Evolutionary conservation across 2,113 vertebrate genomes (phyloP), one percentile per base, ranked within the genome.

Genomic region (Platysteira castanea): DNA sequence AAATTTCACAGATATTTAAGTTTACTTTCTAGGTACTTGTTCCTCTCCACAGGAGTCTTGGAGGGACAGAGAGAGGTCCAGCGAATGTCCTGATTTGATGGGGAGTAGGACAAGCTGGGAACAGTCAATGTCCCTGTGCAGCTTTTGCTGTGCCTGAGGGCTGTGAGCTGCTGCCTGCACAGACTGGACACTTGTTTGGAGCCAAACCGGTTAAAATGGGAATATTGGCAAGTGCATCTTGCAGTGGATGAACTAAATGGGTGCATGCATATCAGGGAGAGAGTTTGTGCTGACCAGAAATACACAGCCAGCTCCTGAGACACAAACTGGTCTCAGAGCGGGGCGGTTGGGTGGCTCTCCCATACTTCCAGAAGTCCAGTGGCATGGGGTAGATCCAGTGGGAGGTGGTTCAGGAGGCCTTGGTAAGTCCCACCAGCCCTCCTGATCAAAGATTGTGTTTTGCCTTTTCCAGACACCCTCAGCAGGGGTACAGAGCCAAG

Each of bases 1-100:
- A 23, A 80, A 93, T 96, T 94, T 94, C 84, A 96, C 78, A 84
- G 94, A 52, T 69, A 52, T 31, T 96, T 95, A 79, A 76, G 78
- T 94, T 95, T 65, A 10, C 61, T 95, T 97, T 83, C 92, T 56
- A 89, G 87, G 81, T 81, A 84, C 70, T 89, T 64, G 56, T 61
- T 92, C 61, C 52, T 95, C 80, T 93, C 80, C 9, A 5, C 20
- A 11, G 92, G 71, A 63, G 39, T 12, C 76, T 52, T 42, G 16
- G 37, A 78, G 68, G 84, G 64, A 64, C 53, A 83, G 47, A 83
- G 47, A 15, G 1, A 7, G 30, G 54, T 59, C 52, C 65, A 84
- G 60, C 1, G 5, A 41, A 28, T 7, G 5, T 37, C 79, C 54
- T 53, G 75, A 37, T 93, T 64, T 79, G 60, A 44, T 35, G 61